Conservation (phyloP, 23 tunicate genomes). For the Aplidium turbinatum region DNA sequence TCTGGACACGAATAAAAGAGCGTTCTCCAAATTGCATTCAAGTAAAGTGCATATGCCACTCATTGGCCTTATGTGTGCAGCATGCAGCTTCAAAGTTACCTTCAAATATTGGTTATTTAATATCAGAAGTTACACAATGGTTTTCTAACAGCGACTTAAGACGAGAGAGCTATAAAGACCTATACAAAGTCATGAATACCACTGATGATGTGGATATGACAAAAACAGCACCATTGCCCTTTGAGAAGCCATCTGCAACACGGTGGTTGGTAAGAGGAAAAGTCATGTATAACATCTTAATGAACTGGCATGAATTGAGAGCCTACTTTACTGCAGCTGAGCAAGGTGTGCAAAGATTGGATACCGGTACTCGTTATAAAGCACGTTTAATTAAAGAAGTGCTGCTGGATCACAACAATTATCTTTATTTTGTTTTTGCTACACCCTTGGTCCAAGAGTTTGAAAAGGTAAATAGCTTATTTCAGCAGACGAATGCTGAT, state of each 20-base stretch:
- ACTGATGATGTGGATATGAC: constrained; percentile 4
- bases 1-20: constrained; percentile 39
- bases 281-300: constrained; percentile 42
- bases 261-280: too few relatives aligned
- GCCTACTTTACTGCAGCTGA: constrained; percentile 14
- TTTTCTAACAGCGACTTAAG: constrained; percentile 34
- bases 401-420: constrained; percentile 27
- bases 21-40: constrained; percentile 28
- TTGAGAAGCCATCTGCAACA: too few relatives aligned
- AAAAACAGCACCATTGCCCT: constrained; percentile 14
- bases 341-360: too few relatives aligned
- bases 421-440: constrained; percentile 38
- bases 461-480: constrained; percentile 17
- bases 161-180: constrained; percentile 18
- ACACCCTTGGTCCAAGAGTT: constrained; percentile 45
- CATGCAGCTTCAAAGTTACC: constrained; percentile 42
- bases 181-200: constrained; percentile 21
- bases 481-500: constrained; percentile 6
- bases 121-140: constrained; percentile 32
- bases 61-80: constrained; percentile 37
- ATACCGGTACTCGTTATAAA: constrained; percentile 28
- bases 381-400: constrained; percentile 52
- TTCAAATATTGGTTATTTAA: constrained; percentile 21
- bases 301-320: constrained; percentile 22
- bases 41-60: constrained; percentile 43